phyloP scores from a whole-genome alignment of 2,888 invertebrate species.

The Stictocephala bisonia region DNA sequence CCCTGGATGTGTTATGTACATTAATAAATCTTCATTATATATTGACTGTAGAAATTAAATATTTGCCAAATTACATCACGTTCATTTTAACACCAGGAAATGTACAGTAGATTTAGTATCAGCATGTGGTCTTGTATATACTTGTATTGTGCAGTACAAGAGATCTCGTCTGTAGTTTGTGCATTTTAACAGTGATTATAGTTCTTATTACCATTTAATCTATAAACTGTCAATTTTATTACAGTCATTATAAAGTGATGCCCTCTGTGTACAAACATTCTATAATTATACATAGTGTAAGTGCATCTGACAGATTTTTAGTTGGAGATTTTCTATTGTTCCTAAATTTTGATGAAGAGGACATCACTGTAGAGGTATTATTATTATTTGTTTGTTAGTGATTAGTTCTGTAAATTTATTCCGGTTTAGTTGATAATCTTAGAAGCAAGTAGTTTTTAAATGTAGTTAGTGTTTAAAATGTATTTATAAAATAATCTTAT shows the following conservation, averaged over 20 bases:
- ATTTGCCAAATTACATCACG: no score
- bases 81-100: no score
- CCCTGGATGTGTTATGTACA: no score
- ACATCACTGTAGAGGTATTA: not conserved
- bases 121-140: slow-evolving; percentile 33
- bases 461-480: not conserved
- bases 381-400: not conserved
- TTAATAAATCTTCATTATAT: no score
- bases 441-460: slow-evolving; percentile 9
- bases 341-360: not conserved
- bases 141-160: not conserved
- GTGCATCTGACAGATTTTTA: not conserved
- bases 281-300: not conserved
- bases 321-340: not conserved
- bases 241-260: not conserved
- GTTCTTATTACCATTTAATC: not conserved
- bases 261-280: not conserved
- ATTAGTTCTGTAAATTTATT: slow-evolving; percentile 28
- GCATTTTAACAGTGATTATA: not conserved
- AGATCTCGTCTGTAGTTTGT: slow-evolving; percentile 1
- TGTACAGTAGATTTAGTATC: no score
- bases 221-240: not conserved
- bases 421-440: not conserved
- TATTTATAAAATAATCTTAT: slow-evolving; percentile 32
- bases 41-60: no score